Percentiles rank a stretch among this genome's conserved stretches.
phyloP scores from a whole-genome alignment of 1,140 invertebrate species.

The Acromyrmex heyeri region DNA sequence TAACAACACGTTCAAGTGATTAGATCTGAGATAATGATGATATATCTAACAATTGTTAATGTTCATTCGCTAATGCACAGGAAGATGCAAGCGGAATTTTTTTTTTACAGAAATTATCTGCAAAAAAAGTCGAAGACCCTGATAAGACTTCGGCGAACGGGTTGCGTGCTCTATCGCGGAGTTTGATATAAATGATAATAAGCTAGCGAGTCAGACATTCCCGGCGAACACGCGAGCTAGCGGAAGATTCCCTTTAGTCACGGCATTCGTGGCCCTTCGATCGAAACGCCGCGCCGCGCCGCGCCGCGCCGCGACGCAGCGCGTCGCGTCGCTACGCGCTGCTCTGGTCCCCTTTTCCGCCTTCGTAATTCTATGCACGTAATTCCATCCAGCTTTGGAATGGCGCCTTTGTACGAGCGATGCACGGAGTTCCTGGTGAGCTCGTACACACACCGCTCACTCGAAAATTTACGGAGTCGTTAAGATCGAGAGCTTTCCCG shows the following conservation, averaged over 20 bases:
- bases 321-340: background rate
- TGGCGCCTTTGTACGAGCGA: constrained; percentile 61
- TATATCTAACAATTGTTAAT: background rate
- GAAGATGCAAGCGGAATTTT: background rate
- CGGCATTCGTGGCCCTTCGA: constrained; percentile 50
- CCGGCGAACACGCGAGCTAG: constrained; percentile 32
- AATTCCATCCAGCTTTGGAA: constrained; percentile 71
- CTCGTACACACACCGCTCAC: constrained; percentile 25
- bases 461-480: constrained; percentile 60
- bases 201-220: constrained; percentile 55
- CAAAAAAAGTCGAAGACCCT: constrained; percentile 21
- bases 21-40: background rate
- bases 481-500: constrained; percentile 50
- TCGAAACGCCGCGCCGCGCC: constrained; percentile 22
- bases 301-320: constrained; percentile 10
- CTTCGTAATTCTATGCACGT: constrained; percentile 72
- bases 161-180: constrained; percentile 45
- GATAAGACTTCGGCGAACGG: constrained; percentile 4
- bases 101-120: constrained; percentile 1
- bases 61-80: background rate
- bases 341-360: constrained; percentile 41
- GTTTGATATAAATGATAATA: constrained; percentile 63
- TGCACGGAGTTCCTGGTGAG: background rate
- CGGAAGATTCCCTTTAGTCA: constrained; percentile 31
- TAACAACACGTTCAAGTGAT: background rate